phyloP scores from a whole-genome alignment of 2,888 invertebrate species.

The Drosophila limbata region DNA sequence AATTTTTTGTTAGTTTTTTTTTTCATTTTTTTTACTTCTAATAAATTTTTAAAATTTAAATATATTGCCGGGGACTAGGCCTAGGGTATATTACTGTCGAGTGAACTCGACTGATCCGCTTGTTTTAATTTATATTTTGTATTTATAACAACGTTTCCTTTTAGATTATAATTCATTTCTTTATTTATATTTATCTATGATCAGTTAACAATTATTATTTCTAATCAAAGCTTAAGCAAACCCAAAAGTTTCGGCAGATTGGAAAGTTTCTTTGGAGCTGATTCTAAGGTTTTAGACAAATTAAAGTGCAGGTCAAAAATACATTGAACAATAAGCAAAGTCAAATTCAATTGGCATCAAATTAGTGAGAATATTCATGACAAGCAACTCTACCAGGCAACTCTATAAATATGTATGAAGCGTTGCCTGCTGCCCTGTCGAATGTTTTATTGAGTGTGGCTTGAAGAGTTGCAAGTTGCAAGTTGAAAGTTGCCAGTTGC shows the following conservation, averaged over 20 bases:
- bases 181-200: too few species aligned
- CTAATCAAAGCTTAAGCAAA: background rate
- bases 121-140: too few species aligned
- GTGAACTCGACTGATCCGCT: too few species aligned
- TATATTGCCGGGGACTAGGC: too few species aligned
- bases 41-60: too few species aligned
- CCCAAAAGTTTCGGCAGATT: background rate
- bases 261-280: background rate
- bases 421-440: constrained; percentile 26
- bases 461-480: constrained; percentile 33
- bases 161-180: too few species aligned
- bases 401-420: constrained; percentile 61
- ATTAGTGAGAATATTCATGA: constrained; percentile 64
- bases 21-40: too few species aligned
- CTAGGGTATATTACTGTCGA: too few species aligned
- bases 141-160: too few species aligned
- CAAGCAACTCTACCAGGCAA: constrained; percentile 25
- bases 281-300: background rate
- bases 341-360: constrained; percentile 65
- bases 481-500: constrained; percentile 11
- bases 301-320: constrained; percentile 24
- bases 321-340: constrained; percentile 41
- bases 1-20: too few species aligned
- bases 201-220: background rate
- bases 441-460: constrained; percentile 14